These are phyloP conservation scores for Hippocampus comes DNA, from an alignment of 2,113 vertebrate genomes.

Conservation along the genomic window DNA sequence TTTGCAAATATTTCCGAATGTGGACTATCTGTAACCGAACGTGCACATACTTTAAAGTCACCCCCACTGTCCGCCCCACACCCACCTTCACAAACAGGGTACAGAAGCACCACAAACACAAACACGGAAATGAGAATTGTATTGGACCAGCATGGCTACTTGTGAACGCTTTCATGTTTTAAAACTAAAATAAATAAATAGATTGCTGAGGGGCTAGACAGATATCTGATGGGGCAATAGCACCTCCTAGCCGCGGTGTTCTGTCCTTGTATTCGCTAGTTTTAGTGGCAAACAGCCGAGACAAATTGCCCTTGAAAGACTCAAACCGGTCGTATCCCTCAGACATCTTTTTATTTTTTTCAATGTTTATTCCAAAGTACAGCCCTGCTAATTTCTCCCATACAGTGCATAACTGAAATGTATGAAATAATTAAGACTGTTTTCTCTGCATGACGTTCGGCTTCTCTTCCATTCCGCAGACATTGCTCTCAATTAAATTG, in stretches of 20 bases:
- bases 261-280: constrained; percentile 29
- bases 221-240: too few relatives aligned
- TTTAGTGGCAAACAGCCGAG: constrained; percentile 40
- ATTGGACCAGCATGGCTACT: too few relatives aligned
- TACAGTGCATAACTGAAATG: constrained; percentile 69
- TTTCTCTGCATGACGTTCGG: constrained; percentile 69
- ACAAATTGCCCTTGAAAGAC: constrained; percentile 65
- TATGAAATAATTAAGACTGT: constrained; percentile 73
- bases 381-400: constrained; percentile 72
- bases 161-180: too few relatives aligned
- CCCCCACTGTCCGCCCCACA: too few relatives aligned
- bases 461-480: constrained; percentile 54
- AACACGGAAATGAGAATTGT: too few relatives aligned
- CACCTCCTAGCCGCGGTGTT: neutral
- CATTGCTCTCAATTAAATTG: constrained; percentile 63
- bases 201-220: too few relatives aligned
- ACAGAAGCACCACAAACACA: too few relatives aligned
- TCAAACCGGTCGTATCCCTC: constrained; percentile 55
- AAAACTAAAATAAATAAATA: too few relatives aligned
- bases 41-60: too few relatives aligned
- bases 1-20: too few relatives aligned
- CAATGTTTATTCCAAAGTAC: constrained; percentile 62
- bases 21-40: too few relatives aligned
- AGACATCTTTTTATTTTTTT: constrained; percentile 59
- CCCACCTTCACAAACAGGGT: too few relatives aligned